phyloP scores from a whole-genome alignment of 2,113 vertebrate species.

The Chionis minor region DNA sequence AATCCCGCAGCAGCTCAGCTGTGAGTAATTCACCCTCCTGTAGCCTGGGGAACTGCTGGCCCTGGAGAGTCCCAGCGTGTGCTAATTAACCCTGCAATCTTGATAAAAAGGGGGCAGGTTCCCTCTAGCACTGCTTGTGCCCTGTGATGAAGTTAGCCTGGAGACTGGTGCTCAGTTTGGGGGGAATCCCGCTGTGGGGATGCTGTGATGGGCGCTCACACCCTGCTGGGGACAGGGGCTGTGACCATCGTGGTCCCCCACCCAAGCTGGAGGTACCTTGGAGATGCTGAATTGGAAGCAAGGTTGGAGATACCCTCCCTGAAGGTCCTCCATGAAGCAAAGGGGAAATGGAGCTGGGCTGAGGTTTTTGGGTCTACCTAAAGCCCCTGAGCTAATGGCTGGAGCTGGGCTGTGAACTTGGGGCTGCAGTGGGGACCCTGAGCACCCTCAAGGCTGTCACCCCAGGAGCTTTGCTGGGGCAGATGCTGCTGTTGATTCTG shows the following conservation, averaged over 20 bases:
- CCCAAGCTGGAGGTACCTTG: neutral
- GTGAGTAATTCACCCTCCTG: neutral
- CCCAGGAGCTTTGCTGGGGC: too few species aligned
- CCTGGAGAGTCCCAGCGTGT: neutral
- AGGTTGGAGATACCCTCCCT: neutral
- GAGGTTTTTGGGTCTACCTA: neutral
- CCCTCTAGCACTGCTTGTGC: too few species aligned
- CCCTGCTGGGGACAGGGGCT: neutral
- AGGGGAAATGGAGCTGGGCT: neutral
- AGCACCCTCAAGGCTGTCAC: neutral
- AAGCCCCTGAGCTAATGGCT: too few species aligned
- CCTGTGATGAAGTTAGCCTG: neutral
- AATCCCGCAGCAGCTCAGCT: neutral
- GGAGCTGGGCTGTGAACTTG: neutral
- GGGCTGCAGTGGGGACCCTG: neutral
- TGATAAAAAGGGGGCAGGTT: neutral
- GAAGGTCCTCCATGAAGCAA: rapidly evolving
- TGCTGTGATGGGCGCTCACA: neutral
- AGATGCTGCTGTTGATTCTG: neutral
- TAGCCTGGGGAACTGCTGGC: neutral
- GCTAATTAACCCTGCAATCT: neutral
- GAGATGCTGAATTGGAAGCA: too few species aligned
- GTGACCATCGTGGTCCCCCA: rapidly evolving
- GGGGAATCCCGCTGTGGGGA: neutral
- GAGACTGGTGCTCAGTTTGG: neutral